These are phyloP conservation scores for Vanessa tameamea DNA, from an alignment of 1,140 invertebrate species.

Conservation along the genomic window DNA sequence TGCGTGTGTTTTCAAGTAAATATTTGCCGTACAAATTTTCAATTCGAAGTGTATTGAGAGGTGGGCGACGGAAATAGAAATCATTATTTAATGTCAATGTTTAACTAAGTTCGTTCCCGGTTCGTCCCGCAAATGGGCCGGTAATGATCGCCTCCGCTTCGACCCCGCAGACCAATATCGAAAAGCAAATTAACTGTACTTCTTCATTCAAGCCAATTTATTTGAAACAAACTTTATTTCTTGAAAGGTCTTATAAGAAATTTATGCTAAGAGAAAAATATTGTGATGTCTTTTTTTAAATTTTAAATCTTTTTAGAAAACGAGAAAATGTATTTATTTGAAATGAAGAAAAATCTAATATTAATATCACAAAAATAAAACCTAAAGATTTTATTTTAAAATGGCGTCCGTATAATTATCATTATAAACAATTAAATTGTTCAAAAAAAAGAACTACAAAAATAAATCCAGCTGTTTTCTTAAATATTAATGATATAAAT, in stretches of 20 bases:
- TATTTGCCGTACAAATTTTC: conserved; percentile 29
- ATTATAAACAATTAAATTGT: background rate
- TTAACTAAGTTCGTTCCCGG: conserved; percentile 54
- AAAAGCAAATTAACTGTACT: conserved; percentile 48
- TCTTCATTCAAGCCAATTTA: conserved; percentile 36
- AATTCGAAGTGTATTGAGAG: conserved; percentile 14
- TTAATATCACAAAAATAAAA: no score
- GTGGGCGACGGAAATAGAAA: conserved; percentile 63
- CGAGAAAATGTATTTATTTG: no score
- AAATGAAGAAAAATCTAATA: background rate
- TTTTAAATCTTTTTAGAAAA: no score
- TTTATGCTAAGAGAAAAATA: background rate
- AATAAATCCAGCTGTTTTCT: background rate
- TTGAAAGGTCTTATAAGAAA: background rate
- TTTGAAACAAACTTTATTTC: conserved; percentile 31
- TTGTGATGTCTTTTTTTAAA: no score
- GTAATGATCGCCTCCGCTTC: conserved; percentile 67
- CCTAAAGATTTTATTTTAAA: no score
- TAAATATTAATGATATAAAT: background rate
- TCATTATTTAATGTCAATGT: conserved; percentile 78
- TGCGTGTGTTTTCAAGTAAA: conserved; percentile 17
- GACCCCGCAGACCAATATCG: conserved; percentile 43
- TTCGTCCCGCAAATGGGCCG: conserved; percentile 71
- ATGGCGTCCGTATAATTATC: no score
- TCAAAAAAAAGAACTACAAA: background rate